Conservation (phyloP, 1,140 invertebrate genomes). For the Dryas iulia region DNA sequence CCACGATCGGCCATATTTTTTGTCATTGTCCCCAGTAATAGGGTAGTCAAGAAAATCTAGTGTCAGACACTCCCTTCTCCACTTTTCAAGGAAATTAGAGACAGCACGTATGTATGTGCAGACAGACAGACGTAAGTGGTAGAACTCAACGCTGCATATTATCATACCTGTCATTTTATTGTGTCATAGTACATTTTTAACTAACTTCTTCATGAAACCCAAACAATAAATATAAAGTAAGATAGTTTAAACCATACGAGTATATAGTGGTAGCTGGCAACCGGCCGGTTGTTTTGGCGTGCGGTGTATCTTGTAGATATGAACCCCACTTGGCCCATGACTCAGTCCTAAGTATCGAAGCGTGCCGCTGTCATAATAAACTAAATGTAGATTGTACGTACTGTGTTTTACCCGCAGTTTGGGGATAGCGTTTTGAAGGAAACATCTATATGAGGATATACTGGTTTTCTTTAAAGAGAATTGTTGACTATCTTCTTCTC, state of each 20-base stretch:
- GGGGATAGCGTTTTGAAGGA: neutral
- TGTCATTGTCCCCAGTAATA: no score
- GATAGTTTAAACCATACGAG: neutral
- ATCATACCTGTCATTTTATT: no score
- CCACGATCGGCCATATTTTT: no score
- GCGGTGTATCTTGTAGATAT: conserved; percentile 40
- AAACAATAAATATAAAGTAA: conserved; percentile 36
- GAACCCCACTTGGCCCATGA: conserved; percentile 57
- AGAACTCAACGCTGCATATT: no score
- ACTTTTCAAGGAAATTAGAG: no score
- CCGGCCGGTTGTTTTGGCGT: conserved; percentile 34
- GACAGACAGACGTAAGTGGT: no score
- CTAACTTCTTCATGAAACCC: neutral
- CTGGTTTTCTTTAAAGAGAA: no score
- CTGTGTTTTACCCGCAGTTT: neutral
- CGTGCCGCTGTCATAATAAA: conserved; percentile 25
- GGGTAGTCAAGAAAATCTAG: no score
- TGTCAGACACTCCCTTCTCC: no score
- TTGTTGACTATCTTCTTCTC: no score
- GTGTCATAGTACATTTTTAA: neutral
- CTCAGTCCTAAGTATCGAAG: conserved; percentile 32
- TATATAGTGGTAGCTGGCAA: neutral
- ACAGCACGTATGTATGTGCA: no score
- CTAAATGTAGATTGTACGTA: conserved; percentile 12
- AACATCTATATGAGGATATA: no score